Evolutionary conservation across 1,140 invertebrate genomes (phyloP).

Genomic region (Habropoda laboriosa): DNA sequence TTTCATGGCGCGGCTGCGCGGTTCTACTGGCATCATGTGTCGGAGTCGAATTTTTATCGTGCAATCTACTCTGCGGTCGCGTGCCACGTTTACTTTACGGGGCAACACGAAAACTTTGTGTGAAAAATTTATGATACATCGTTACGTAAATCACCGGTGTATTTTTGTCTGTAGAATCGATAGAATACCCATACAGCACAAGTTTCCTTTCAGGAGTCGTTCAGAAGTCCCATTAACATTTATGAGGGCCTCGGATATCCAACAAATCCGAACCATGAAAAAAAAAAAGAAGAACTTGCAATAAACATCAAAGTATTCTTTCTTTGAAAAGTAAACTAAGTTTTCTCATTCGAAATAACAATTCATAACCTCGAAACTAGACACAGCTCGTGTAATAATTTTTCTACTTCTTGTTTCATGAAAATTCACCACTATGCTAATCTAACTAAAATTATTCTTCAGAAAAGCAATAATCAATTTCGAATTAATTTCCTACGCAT

Average conservation of each 20-base stretch:
- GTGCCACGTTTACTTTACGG: conserved; percentile 31
- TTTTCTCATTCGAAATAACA: no score
- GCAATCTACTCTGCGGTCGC: conserved; percentile 52
- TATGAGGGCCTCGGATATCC: background rate
- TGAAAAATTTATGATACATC: conserved; percentile 26
- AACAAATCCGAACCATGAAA: no score
- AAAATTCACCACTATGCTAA: no score
- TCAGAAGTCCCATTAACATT: background rate
- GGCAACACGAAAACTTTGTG: conserved; percentile 9
- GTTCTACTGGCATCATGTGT: background rate
- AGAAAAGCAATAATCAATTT: no score
- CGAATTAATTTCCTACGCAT: no score
- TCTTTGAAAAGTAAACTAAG: no score
- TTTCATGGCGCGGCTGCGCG: background rate
- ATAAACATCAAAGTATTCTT: no score
- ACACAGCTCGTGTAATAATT: no score
- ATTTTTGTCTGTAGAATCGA: conserved; percentile 27
- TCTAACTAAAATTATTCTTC: no score
- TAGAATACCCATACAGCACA: background rate
- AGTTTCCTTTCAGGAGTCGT: background rate
- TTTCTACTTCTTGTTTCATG: no score
- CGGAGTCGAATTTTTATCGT: conserved; percentile 34
- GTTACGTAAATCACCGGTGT: conserved; percentile 26
- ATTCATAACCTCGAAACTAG: no score
- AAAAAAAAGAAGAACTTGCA: no score